Conservation (phyloP, 1,140 invertebrate genomes). For the Scylla paramamosain region DNA sequence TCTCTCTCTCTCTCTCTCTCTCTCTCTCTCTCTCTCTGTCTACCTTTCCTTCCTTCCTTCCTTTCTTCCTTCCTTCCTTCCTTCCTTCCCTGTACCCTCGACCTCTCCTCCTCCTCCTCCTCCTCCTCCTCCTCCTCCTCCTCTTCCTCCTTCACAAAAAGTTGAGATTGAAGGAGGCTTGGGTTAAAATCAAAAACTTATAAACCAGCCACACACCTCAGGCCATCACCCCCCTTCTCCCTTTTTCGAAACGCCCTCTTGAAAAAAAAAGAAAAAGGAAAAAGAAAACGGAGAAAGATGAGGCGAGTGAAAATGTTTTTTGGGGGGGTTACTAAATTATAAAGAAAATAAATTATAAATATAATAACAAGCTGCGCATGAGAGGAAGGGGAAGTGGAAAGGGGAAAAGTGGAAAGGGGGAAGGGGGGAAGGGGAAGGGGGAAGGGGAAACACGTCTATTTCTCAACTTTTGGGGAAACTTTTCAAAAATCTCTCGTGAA, state of each 20-base stretch:
- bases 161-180: background rate
- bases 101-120: background rate
- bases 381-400: too few relatives aligned
- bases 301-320: too few relatives aligned
- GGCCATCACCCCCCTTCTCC: background rate
- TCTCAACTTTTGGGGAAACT: background rate
- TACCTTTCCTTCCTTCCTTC: background rate
- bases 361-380: too few relatives aligned
- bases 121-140: background rate
- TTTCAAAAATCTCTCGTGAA: background rate
- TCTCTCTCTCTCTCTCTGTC: constrained; percentile 7
- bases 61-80: background rate
- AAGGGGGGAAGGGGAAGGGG: too few relatives aligned
- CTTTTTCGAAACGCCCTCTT: too few relatives aligned
- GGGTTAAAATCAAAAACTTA: background rate
- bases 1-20: background rate
- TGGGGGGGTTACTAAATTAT: too few relatives aligned
- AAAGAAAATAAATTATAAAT: too few relatives aligned
- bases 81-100: background rate
- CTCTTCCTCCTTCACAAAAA: background rate
- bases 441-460: background rate
- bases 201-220: background rate
- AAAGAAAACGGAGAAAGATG: too few relatives aligned
- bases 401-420: too few relatives aligned
- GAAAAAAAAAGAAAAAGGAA: too few relatives aligned